Evolutionary conservation across 2,888 invertebrate species (phyloP).

Genomic region (Dichetophora obliterata): DNA sequence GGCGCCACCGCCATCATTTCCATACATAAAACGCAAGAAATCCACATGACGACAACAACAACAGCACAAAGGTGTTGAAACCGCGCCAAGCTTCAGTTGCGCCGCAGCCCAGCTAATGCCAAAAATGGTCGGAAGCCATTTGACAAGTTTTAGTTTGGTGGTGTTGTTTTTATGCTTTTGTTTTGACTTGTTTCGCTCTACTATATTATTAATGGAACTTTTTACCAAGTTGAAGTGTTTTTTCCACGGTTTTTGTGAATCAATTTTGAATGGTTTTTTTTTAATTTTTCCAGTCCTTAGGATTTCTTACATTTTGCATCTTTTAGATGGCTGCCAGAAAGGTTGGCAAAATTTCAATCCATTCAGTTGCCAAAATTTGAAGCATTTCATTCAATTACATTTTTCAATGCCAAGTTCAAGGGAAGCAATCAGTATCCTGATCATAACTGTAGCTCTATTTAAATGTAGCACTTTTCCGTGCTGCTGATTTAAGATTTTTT

Average conservation of each 20-base stretch:
- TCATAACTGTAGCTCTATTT: too few relatives aligned
- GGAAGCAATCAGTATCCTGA: background rate
- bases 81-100: conserved; percentile 7
- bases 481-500: too few relatives aligned
- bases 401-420: conserved; percentile 12
- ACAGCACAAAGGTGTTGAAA: conserved; percentile 31
- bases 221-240: background rate
- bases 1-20: conserved; percentile 3
- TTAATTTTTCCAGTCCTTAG: background rate
- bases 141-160: conserved; percentile 8
- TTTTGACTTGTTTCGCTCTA: background rate
- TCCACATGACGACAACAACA: background rate
- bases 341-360: background rate
- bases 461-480: too few relatives aligned
- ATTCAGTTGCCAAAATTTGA: background rate
- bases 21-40: background rate
- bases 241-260: background rate
- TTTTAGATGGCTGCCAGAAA: background rate
- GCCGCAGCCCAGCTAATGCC: conserved; percentile 8
- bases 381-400: background rate
- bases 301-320: background rate
- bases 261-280: background rate
- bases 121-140: conserved; percentile 31
- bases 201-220: background rate
- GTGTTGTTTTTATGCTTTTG: background rate